Conservation (phyloP, 2,888 invertebrate genomes). For the Catocala sponsa region DNA sequence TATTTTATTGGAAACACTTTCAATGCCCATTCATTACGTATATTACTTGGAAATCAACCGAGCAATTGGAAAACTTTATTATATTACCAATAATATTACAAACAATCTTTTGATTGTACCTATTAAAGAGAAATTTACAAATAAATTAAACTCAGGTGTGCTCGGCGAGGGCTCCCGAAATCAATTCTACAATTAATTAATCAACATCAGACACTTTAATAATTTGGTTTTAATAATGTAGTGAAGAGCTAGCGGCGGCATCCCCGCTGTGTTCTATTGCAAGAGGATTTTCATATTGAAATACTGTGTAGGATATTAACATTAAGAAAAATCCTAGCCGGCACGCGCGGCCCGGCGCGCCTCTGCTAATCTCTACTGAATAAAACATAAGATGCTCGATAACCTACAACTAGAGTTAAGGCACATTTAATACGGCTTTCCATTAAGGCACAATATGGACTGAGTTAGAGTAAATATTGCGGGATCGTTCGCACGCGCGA, state of each 20-base stretch:
- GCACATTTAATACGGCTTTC: conserved; percentile 79
- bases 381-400: conserved; percentile 86
- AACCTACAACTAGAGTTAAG: conserved; percentile 82
- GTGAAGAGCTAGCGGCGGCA: conserved; percentile 31
- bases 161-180: conserved; percentile 54
- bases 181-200: conserved; percentile 68
- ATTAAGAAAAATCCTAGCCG: conserved; percentile 73
- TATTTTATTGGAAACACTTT: conserved; percentile 15
- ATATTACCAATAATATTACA: conserved; percentile 30
- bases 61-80: conserved; percentile 39
- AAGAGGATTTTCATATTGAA: conserved; percentile 61
- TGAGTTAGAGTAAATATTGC: conserved; percentile 47
- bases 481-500: conserved; percentile 65
- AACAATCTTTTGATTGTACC: conserved; percentile 42
- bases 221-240: conserved; percentile 60
- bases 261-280: conserved; percentile 54
- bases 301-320: conserved; percentile 66
- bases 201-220: conserved; percentile 65
- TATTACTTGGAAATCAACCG: conserved; percentile 8
- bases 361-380: conserved; percentile 81
- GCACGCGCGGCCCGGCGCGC: conserved; percentile 65
- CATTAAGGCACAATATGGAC: conserved; percentile 72
- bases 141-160: conserved; percentile 45
- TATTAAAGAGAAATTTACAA: conserved; percentile 36
- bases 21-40: conserved; percentile 18